Conservation (phyloP, 2,888 invertebrate species). For the Trichogramma dendrolimi region DNA sequence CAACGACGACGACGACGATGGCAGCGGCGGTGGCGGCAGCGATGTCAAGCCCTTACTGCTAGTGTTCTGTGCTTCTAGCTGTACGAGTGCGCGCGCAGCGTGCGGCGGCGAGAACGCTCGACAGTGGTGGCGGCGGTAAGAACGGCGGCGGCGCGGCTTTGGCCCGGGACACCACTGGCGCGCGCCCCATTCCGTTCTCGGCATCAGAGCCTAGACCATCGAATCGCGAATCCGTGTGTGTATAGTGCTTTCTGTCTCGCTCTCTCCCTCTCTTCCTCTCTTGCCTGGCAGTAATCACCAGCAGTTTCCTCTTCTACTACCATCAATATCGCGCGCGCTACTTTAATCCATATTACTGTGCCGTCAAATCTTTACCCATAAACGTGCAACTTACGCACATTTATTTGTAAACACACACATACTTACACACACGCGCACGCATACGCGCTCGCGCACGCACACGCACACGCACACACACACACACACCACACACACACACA, state of each 20-base stretch:
- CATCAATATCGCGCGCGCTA: too few relatives aligned
- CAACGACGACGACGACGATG: conserved; percentile 26
- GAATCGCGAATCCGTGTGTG: conserved; percentile 9
- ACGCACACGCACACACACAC: too few relatives aligned
- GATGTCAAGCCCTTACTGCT: too few relatives aligned
- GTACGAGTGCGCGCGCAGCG: conserved; percentile 4
- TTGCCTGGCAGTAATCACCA: neutral
- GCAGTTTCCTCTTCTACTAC: neutral
- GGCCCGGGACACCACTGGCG: conserved; percentile 51
- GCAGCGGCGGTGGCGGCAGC: too few relatives aligned
- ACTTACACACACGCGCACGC: too few relatives aligned
- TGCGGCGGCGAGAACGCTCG: neutral
- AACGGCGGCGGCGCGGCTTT: conserved; percentile 32
- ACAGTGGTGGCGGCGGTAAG: too few relatives aligned
- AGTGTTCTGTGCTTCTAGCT: too few relatives aligned
- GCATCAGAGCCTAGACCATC: conserved; percentile 50
- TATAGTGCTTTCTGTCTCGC: conserved; percentile 2
- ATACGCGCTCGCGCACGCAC: too few relatives aligned
- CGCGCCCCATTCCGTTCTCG: conserved; percentile 53
- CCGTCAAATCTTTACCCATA: too few relatives aligned
- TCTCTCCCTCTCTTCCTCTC: neutral
- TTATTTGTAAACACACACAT: too few relatives aligned
- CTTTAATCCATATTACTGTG: too few relatives aligned
- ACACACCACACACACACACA: neutral
- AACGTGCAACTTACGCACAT: too few relatives aligned